phyloP scores from a whole-genome alignment of 2,888 invertebrate species.

The Drosophila picticornis region DNA sequence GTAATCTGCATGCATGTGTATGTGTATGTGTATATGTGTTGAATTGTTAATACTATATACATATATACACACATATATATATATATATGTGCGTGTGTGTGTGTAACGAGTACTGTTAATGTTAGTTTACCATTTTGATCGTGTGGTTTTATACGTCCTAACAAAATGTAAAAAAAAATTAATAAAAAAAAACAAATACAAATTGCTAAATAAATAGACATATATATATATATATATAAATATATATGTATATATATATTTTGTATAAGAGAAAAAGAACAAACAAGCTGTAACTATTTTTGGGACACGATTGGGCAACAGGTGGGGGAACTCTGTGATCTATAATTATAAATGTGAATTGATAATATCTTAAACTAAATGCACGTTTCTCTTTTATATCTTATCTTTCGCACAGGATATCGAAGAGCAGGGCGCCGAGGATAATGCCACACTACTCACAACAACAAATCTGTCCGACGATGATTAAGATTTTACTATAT shows the following conservation, averaged over 20 bases:
- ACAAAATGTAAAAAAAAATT: slow-evolving; percentile 48
- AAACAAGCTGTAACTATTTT: slow-evolving; percentile 21
- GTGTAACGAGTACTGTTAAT: slow-evolving; percentile 39
- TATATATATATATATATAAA: slow-evolving; percentile 64
- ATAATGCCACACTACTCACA: slow-evolving; percentile 83
- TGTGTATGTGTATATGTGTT: slow-evolving; percentile 6
- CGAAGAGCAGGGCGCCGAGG: slow-evolving; percentile 83
- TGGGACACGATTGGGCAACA: slow-evolving; percentile 4
- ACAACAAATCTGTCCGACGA: slow-evolving; percentile 83
- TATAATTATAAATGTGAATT: not conserved
- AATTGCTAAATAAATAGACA: slow-evolving; percentile 53
- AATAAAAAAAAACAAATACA: slow-evolving; percentile 5
- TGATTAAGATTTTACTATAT: slow-evolving; percentile 66
- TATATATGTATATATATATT: slow-evolving; percentile 63
- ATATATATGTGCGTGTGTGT: not conserved
- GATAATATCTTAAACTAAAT: slow-evolving; percentile 1
- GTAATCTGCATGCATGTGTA: slow-evolving; percentile 16
- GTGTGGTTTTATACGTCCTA: slow-evolving; percentile 61
- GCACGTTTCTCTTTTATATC: not conserved
- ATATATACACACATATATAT: not conserved
- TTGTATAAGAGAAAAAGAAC: slow-evolving; percentile 60
- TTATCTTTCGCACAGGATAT: slow-evolving; percentile 70
- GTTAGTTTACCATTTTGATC: slow-evolving; percentile 54
- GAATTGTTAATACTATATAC: not conserved
- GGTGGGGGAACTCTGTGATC: not conserved